These are phyloP conservation scores for Manis javanica DNA, from an alignment of 2,797 vertebrate species.

Conservation along the genomic window DNA sequence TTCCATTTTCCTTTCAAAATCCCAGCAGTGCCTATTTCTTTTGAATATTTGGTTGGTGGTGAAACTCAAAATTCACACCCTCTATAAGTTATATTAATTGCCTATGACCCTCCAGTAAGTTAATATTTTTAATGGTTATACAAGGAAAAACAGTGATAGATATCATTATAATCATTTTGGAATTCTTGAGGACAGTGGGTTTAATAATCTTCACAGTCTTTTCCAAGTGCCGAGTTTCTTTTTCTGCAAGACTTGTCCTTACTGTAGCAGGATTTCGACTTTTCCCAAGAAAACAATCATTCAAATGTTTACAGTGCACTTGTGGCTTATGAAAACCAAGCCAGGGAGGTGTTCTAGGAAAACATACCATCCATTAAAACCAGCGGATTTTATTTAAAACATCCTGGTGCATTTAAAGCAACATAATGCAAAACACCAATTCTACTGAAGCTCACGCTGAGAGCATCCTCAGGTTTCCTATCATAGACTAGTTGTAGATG, in stretches of 20 bases:
- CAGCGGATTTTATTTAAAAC: background rate
- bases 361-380: background rate
- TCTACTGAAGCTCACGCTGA: background rate
- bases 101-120: background rate
- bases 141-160: background rate
- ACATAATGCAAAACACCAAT: background rate
- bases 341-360: background rate
- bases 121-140: background rate
- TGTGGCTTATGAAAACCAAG: conserved; percentile 25
- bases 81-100: background rate
- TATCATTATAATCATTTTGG: background rate
- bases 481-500: background rate
- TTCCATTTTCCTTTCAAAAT: conserved; percentile 2
- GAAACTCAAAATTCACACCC: background rate
- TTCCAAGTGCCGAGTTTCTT: background rate
- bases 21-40: background rate
- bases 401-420: background rate
- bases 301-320: background rate
- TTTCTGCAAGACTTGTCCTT: background rate
- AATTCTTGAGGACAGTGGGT: conserved; percentile 17
- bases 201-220: background rate
- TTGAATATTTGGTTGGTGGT: background rate
- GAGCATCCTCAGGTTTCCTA: background rate
- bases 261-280: background rate
- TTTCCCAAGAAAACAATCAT: background rate